These are phyloP conservation scores for Heloderma charlesbogerti DNA, from an alignment of 2,113 vertebrate species.

Conservation along the genomic window DNA sequence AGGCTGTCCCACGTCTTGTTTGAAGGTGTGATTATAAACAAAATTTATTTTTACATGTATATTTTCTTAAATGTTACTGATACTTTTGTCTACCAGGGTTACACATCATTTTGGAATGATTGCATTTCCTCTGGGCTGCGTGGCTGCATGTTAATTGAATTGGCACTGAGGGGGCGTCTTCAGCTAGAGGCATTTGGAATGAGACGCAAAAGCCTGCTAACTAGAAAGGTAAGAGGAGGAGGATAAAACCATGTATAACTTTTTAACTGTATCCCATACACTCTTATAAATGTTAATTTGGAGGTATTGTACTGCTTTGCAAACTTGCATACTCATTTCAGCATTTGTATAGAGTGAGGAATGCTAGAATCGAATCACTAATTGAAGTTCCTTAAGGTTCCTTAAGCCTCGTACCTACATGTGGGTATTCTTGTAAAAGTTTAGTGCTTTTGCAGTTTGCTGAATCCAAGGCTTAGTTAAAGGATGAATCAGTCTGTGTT, in stretches of 20 bases:
- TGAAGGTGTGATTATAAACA: neutral
- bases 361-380: neutral
- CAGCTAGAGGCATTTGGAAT: constrained; percentile 93
- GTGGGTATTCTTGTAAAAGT: neutral
- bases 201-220: constrained; percentile 93
- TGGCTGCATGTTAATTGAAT: constrained; percentile 96
- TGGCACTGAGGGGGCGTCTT: constrained; percentile 91
- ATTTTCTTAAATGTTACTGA: constrained; percentile 38
- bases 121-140: constrained; percentile 96
- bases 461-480: neutral
- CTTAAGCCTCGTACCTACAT: fast-evolving
- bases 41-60: neutral
- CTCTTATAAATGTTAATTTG: neutral
- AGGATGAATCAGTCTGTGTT: constrained; percentile 17
- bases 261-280: neutral
- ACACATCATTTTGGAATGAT: constrained; percentile 98
- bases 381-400: neutral
- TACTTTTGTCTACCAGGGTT: constrained; percentile 82
- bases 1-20: neutral
- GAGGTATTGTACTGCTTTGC: neutral
- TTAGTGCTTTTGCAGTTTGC: neutral
- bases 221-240: constrained; percentile 87
- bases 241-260: neutral
- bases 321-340: neutral
- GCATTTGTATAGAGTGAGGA: neutral